Conservation (phyloP, 1,140 invertebrate genomes). For the Schlechtendalia chinensis region DNA sequence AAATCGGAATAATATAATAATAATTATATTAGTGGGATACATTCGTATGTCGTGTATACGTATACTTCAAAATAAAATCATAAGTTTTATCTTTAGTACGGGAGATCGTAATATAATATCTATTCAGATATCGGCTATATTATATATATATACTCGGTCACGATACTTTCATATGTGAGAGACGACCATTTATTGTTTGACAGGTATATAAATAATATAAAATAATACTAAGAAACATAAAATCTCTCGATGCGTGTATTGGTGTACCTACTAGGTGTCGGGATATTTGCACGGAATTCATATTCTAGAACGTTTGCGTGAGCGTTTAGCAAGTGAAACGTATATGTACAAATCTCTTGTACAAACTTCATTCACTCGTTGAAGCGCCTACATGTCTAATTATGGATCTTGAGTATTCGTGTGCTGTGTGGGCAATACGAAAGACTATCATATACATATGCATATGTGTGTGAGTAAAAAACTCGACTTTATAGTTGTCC, state of each 20-base stretch:
- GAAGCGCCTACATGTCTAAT: constrained; percentile 41
- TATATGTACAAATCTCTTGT: not conserved
- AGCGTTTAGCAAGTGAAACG: constrained; percentile 22
- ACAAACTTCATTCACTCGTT: not conserved
- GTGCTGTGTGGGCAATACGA: constrained; percentile 20
- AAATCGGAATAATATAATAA: no score
- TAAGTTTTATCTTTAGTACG: not conserved
- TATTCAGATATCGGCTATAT: no score
- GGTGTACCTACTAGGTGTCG: constrained; percentile 19
- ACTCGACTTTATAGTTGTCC: not conserved
- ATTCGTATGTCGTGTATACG: not conserved
- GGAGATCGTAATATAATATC: no score
- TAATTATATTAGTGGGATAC: not conserved
- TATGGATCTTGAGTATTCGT: constrained; percentile 26
- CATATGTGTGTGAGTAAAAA: not conserved
- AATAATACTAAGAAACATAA: not conserved
- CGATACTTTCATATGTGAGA: constrained; percentile 3
- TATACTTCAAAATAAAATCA: not conserved
- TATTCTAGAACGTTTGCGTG: constrained; percentile 7
- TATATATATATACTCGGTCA: not conserved
- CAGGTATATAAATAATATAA: not conserved
- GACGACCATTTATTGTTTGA: not conserved
- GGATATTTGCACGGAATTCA: constrained; percentile 18
- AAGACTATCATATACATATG: not conserved
- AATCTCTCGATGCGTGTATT: constrained; percentile 1